These are phyloP conservation scores for Lochmaea capreae DNA, from an alignment of 2,888 invertebrate genomes.

Conservation along the genomic window DNA sequence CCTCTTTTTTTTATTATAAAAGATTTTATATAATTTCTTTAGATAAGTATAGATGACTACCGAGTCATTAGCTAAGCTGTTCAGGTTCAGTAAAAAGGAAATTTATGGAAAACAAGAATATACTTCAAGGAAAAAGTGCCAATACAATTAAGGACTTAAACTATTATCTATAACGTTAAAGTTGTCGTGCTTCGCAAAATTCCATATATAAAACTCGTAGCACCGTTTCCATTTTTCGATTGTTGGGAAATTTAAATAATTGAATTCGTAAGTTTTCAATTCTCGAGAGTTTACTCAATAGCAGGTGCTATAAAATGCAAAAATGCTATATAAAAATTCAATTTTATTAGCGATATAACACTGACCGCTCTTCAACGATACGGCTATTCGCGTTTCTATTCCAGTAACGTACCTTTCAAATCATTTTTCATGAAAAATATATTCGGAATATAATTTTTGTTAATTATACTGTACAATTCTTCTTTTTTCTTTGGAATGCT, in stretches of 20 bases:
- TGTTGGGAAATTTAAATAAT: constrained; percentile 53
- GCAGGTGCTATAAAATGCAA: constrained; percentile 59
- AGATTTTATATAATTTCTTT: not conserved
- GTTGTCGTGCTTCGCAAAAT: not conserved
- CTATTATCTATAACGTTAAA: not conserved
- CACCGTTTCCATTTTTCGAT: constrained; percentile 4
- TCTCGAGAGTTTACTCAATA: constrained; percentile 44
- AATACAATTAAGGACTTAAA: not conserved
- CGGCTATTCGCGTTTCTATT: constrained; percentile 8
- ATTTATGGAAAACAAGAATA: too few species aligned
- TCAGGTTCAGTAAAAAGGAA: too few species aligned
- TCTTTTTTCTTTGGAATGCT: too few species aligned
- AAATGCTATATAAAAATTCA: constrained; percentile 55
- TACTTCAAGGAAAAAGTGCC: too few species aligned
- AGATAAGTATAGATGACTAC: not conserved
- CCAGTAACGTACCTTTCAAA: constrained; percentile 13
- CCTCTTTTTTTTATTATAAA: not conserved
- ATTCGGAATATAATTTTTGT: too few species aligned
- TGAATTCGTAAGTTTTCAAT: constrained; percentile 45
- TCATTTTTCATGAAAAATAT: too few species aligned
- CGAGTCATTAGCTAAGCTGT: too few species aligned
- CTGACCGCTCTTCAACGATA: constrained; percentile 47
- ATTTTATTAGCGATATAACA: constrained; percentile 52
- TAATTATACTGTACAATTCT: too few species aligned
- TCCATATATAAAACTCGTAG: not conserved